Evolutionary conservation across 2,113 vertebrate genomes (phyloP).

Genomic region (Smithornis capensis): DNA sequence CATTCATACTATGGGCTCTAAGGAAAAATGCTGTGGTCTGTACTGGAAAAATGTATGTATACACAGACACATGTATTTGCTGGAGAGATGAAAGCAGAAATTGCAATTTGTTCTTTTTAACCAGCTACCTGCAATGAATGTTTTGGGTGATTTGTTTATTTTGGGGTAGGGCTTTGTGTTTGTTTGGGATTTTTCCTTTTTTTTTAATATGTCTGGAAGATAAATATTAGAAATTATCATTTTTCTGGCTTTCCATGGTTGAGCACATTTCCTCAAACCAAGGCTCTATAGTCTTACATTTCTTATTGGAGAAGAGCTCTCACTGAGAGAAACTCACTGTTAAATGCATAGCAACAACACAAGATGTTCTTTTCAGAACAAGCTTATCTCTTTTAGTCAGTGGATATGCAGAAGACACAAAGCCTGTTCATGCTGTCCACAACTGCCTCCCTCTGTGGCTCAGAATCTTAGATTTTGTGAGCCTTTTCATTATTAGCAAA

Average conservation of each 20-base stretch:
- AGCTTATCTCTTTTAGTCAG: neutral
- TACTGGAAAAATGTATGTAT: neutral
- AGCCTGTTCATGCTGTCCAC: neutral
- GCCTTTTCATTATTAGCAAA: neutral
- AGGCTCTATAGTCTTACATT: neutral
- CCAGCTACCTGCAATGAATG: neutral
- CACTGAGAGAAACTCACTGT: neutral
- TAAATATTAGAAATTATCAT: neutral
- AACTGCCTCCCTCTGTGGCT: neutral
- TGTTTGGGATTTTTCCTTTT: neutral
- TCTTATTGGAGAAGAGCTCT: neutral
- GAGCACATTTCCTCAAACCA: neutral
- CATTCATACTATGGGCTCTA: neutral
- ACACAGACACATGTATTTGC: neutral
- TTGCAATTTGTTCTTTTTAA: neutral
- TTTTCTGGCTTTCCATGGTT: neutral
- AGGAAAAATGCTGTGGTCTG: neutral
- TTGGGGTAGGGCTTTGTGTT: neutral
- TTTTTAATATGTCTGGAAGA: neutral
- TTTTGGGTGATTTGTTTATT: neutral
- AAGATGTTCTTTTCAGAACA: neutral
- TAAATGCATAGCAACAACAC: neutral
- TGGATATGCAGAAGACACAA: neutral
- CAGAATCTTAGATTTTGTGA: neutral
- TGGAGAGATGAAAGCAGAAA: neutral